These are phyloP conservation scores for Drosophila buzzatii DNA, from an alignment of 2,888 invertebrate species.

Conservation along the genomic window DNA sequence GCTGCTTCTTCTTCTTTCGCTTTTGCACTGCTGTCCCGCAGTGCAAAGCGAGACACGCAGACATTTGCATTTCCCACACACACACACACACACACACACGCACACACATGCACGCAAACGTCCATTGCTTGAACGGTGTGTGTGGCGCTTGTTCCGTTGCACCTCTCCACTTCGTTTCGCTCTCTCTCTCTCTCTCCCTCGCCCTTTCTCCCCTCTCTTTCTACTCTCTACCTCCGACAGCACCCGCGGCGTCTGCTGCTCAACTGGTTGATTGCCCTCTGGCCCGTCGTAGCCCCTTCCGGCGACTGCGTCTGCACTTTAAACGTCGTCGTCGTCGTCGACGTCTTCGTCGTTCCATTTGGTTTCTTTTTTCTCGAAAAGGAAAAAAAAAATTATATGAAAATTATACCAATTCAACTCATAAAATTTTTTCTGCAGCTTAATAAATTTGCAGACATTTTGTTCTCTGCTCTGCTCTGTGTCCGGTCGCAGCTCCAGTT, in stretches of 20 bases:
- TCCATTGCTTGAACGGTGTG: constrained; percentile 46
- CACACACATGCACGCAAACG: constrained; percentile 5
- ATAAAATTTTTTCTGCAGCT: constrained; percentile 81
- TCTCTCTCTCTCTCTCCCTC: constrained; percentile 2
- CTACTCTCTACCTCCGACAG: background rate
- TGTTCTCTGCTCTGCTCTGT: constrained; percentile 40
- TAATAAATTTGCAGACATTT: constrained; percentile 82
- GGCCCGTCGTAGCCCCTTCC: constrained; percentile 33
- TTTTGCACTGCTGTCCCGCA: constrained; percentile 30
- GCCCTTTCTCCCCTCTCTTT: constrained; percentile 6
- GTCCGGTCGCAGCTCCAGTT: constrained; percentile 13
- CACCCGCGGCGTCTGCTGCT: constrained; percentile 54
- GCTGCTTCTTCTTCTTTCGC: constrained; percentile 22
- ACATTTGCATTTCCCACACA: constrained; percentile 71
- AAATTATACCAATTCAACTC: constrained; percentile 83
- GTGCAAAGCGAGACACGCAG: no score
- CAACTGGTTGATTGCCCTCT: constrained; percentile 58
- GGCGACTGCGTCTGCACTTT: constrained; percentile 41
- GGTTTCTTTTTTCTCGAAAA: constrained; percentile 52
- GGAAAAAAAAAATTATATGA: constrained; percentile 79
- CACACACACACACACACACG: constrained; percentile 18
- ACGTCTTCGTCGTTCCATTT: constrained; percentile 64
- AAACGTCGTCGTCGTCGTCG: constrained; percentile 12
- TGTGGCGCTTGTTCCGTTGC: constrained; percentile 63
- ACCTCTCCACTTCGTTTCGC: constrained; percentile 15